Conservation (phyloP, 2,797 vertebrate species). For the Cottoperca gobio region DNA sequence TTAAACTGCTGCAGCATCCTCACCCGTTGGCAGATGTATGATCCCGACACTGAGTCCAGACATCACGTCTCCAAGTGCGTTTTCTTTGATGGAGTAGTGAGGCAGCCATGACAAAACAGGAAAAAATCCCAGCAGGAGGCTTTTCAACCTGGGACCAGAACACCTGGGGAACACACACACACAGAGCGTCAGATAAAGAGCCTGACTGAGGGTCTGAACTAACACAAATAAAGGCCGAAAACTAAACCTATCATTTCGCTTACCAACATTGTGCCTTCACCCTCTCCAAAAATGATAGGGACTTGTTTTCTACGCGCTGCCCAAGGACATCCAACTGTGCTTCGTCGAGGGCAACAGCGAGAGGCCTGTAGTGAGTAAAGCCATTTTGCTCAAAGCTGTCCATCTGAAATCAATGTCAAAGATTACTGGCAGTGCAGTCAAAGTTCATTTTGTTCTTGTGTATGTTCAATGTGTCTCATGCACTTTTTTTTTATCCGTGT, state of each 20-base stretch:
- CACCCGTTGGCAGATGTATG: constrained; percentile 86
- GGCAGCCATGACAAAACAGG: constrained; percentile 90
- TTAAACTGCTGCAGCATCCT: constrained; percentile 14
- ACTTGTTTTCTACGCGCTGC: constrained; percentile 42
- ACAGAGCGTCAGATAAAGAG: background rate
- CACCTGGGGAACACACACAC: constrained; percentile 78
- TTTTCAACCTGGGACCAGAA: constrained; percentile 78
- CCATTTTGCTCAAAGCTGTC: constrained; percentile 35
- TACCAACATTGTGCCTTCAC: constrained; percentile 67
- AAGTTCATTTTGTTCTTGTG: constrained; percentile 27
- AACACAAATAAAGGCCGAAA: background rate
- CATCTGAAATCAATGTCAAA: constrained; percentile 49
- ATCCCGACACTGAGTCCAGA: constrained; percentile 90
- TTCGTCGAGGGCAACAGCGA: constrained; percentile 62
- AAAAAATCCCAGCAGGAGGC: constrained; percentile 78
- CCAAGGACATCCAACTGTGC: constrained; percentile 71
- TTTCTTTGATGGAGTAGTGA: constrained; percentile 87
- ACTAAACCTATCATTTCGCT: constrained; percentile 37
- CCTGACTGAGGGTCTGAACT: background rate
- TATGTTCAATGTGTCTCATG: constrained; percentile 5
- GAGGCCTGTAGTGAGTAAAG: constrained; percentile 25
- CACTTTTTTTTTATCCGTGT: background rate
- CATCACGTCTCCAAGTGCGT: constrained; percentile 85
- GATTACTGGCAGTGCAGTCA: constrained; percentile 5
- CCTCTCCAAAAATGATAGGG: constrained; percentile 51